Evolutionary conservation across 1,140 invertebrate species (phyloP).

Genomic region (Anastatus disparis): DNA sequence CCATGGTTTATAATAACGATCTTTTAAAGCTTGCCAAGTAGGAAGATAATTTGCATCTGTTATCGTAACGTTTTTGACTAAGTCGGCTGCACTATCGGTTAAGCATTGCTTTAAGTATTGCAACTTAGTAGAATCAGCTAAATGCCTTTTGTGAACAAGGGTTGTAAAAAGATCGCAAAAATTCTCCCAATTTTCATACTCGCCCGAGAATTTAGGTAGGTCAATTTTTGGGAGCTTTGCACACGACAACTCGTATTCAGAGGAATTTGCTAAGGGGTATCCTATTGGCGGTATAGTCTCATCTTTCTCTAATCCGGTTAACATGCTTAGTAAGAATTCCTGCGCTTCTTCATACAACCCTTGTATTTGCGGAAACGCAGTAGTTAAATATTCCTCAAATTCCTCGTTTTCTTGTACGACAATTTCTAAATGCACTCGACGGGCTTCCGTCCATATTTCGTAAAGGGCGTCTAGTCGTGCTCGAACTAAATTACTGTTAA

Average conservation of each 20-base stretch:
- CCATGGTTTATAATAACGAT: conserved; percentile 8
- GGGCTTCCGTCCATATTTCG: not conserved
- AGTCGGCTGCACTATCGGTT: not conserved
- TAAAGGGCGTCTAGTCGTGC: not conserved
- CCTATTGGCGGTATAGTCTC: not conserved
- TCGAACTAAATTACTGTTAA: not conserved
- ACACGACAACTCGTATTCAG: not conserved
- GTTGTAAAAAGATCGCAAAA: conserved; percentile 4
- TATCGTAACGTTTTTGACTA: not conserved
- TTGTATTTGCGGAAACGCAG: not conserved
- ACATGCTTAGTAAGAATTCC: not conserved
- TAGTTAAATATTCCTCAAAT: not conserved
- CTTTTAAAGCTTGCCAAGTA: conserved; percentile 2
- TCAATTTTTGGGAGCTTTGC: conserved; percentile 9
- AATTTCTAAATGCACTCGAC: not conserved
- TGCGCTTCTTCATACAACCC: not conserved
- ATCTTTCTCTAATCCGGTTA: not conserved
- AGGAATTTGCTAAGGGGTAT: not conserved
- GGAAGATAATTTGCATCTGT: conserved; percentile 9
- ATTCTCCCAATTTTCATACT: conserved; percentile 2
- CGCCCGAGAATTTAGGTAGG: not conserved
- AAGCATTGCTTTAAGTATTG: not conserved
- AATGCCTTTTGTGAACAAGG: not conserved
- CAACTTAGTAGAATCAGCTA: not conserved
- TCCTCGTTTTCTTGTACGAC: not conserved